Evolutionary conservation across 2,888 invertebrate genomes (phyloP).

Genomic region (Petrophora chlorosata): DNA sequence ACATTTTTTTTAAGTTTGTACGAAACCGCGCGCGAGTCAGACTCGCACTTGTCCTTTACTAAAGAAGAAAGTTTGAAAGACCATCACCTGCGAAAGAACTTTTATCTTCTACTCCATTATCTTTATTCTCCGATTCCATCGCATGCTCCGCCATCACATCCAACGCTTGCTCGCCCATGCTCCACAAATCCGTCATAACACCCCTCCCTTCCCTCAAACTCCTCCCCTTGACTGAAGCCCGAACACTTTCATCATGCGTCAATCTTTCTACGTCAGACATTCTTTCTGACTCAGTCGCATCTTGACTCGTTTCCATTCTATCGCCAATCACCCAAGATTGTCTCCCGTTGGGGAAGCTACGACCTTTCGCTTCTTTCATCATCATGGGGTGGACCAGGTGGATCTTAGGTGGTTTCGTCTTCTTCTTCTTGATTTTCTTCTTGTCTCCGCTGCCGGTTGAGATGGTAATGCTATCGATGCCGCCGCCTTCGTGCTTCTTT

Average conservation of each 20-base stretch:
- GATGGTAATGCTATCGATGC: constrained; percentile 73
- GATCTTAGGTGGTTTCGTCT: constrained; percentile 69
- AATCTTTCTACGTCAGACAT: not conserved
- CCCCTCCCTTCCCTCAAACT: constrained; percentile 43
- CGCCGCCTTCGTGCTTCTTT: constrained; percentile 61
- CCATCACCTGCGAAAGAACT: constrained; percentile 69
- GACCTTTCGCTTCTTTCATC: constrained; percentile 70
- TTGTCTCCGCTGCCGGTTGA: constrained; percentile 60
- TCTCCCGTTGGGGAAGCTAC: constrained; percentile 53
- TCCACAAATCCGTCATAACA: constrained; percentile 59
- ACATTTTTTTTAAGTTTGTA: too few relatives aligned
- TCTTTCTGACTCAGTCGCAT: constrained; percentile 7
- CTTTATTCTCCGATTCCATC: constrained; percentile 59
- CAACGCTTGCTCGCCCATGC: constrained; percentile 61
- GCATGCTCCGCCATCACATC: constrained; percentile 69
- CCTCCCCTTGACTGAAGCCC: not conserved
- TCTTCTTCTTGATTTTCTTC: constrained; percentile 71
- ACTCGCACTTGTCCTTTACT: too few relatives aligned
- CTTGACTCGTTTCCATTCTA: not conserved
- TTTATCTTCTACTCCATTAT: constrained; percentile 66
- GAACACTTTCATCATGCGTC: not conserved
- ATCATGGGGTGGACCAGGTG: constrained; percentile 67
- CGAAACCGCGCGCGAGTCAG: too few relatives aligned
- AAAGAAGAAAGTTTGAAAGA: constrained; percentile 27
- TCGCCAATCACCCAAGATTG: constrained; percentile 71